Conservation (phyloP, 1,140 invertebrate genomes). For the Lanistes nyassanus region DNA sequence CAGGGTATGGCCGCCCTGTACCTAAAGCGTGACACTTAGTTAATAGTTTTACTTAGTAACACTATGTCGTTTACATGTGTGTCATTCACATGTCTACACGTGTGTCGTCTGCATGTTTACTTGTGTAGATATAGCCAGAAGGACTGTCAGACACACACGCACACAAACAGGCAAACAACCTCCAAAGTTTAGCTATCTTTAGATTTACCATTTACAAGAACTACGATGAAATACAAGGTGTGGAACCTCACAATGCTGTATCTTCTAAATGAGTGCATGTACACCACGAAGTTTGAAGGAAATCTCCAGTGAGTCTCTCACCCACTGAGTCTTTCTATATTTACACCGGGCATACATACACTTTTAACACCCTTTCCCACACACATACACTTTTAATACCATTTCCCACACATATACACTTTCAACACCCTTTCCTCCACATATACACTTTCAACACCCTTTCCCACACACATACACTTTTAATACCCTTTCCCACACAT, state of each 20-base stretch:
- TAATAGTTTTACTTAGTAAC: no score
- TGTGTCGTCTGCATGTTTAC: conserved; percentile 1
- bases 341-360: neutral
- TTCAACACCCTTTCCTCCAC: neutral
- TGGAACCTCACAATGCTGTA: no score
- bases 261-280: no score
- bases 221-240: no score
- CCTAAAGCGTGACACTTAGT: no score
- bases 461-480: neutral
- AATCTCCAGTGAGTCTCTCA: neutral
- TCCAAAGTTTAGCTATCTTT: neutral
- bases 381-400: neutral
- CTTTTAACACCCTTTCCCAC: no score
- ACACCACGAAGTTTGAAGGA: neutral
- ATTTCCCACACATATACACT: no score
- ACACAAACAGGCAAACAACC: neutral
- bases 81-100: no score
- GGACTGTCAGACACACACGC: neutral
- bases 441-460: neutral
- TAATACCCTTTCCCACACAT: conserved; percentile 2
- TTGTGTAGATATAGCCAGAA: neutral
- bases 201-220: no score
- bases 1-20: no score
- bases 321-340: neutral
- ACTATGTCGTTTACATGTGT: no score